Conservation (phyloP, 1,140 invertebrate genomes). For the Drosophila busckii region DNA sequence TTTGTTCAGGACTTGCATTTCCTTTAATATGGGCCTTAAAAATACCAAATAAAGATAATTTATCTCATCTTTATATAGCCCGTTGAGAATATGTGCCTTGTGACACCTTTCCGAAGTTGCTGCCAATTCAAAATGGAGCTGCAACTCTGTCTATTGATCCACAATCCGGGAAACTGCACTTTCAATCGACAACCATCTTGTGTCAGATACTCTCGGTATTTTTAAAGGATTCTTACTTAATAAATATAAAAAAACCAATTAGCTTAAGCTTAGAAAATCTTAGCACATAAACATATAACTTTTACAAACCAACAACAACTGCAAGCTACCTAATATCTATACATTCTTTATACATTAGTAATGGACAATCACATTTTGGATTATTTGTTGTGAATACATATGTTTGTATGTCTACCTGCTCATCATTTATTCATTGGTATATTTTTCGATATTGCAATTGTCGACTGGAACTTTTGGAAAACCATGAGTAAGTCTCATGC, state of each 20-base stretch:
- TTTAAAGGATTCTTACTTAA: slow-evolving; percentile 1
- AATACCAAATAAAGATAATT: slow-evolving; percentile 6
- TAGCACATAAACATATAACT: no score
- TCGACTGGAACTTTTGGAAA: slow-evolving; percentile 7
- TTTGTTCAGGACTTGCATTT: slow-evolving; percentile 5
- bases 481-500: slow-evolving; percentile 10
- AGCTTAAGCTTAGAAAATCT: slow-evolving; percentile 1
- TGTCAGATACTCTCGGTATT: slow-evolving; percentile 4
- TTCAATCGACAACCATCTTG: slow-evolving; percentile 4
- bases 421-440: slow-evolving; percentile 6
- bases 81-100: slow-evolving; percentile 1
- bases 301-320: no score
- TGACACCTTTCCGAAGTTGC: slow-evolving; percentile 1
- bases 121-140: slow-evolving; percentile 2
- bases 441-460: slow-evolving; percentile 9
- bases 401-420: slow-evolving; percentile 3
- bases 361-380: not conserved
- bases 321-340: no score
- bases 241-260: slow-evolving; percentile 1
- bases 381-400: slow-evolving; percentile 3
- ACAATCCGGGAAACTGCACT: slow-evolving; percentile 1
- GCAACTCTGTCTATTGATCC: slow-evolving; percentile 2
- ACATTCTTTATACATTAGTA: not conserved
- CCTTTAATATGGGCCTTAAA: slow-evolving; percentile 8
- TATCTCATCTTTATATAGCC: not conserved